Percentiles rank a stretch among this genome's conserved stretches.
These are phyloP conservation scores for Ernsta delagoae DNA, from an alignment of 2,888 invertebrate genomes.

Conservation along the genomic window DNA sequence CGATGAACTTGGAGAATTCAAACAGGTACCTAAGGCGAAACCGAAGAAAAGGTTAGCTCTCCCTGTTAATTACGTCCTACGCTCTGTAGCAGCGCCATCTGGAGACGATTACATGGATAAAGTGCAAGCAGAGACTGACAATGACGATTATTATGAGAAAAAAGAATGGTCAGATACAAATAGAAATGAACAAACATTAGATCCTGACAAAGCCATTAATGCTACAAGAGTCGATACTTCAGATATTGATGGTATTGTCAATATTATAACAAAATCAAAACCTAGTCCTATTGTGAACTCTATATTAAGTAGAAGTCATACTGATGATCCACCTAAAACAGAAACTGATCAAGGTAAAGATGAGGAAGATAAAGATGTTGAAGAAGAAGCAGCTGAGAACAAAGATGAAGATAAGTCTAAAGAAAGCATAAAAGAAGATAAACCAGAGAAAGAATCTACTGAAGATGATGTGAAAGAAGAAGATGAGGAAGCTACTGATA, in stretches of 20 bases:
- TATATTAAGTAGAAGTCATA: slow-evolving; percentile 39
- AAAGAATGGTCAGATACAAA: slow-evolving; percentile 72
- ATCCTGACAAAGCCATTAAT: slow-evolving; percentile 46
- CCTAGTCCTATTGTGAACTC: slow-evolving; percentile 49
- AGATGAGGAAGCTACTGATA: slow-evolving; percentile 17
- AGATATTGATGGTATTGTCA: slow-evolving; percentile 71
- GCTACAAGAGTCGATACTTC: slow-evolving; percentile 48
- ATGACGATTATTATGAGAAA: slow-evolving; percentile 71
- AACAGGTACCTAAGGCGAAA: slow-evolving; percentile 61
- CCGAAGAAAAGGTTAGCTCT: slow-evolving; percentile 72
- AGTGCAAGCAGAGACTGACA: slow-evolving; percentile 62
- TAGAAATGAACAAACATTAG: slow-evolving; percentile 49
- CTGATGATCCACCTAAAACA: slow-evolving; percentile 16
- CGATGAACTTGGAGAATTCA: slow-evolving; percentile 69
- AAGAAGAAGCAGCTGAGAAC: slow-evolving; percentile 25
- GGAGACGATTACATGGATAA: slow-evolving; percentile 68
- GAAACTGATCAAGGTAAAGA: slow-evolving; percentile 34
- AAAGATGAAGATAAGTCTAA: slow-evolving; percentile 8
- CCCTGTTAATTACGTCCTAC: slow-evolving; percentile 66
- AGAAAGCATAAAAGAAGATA: slow-evolving; percentile 29
- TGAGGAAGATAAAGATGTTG: slow-evolving; percentile 19
- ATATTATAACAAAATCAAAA: slow-evolving; percentile 59
- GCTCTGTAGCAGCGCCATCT: slow-evolving; percentile 64
- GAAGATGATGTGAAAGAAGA: slow-evolving; percentile 34
- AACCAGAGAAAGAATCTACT: slow-evolving; percentile 37